Percentiles rank a stretch among this genome's conserved stretches.
Evolutionary conservation across 2,888 invertebrate species (phyloP).

Genomic region (Lasioglossum calceatum): DNA sequence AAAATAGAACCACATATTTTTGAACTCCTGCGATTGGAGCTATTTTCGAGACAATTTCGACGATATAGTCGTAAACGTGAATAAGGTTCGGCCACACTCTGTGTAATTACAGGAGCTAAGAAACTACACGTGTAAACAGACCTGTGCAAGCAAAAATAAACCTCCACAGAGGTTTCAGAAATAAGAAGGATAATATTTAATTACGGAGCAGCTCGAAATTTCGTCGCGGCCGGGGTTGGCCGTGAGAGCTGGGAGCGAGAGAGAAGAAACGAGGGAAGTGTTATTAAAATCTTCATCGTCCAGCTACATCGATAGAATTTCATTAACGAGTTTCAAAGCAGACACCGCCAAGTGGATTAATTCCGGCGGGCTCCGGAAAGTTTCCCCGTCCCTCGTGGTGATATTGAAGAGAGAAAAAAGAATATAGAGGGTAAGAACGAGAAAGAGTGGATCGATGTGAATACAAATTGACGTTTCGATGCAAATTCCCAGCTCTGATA

Average conservation of each 20-base stretch:
- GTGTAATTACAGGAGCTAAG: too few relatives aligned
- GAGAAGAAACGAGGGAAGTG: constrained; percentile 21
- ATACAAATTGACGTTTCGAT: constrained; percentile 61
- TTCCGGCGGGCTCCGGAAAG: constrained; percentile 47
- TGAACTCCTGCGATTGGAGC: too few relatives aligned
- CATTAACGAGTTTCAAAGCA: constrained; percentile 67
- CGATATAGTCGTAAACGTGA: too few relatives aligned
- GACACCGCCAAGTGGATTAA: constrained; percentile 59
- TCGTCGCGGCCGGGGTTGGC: neutral
- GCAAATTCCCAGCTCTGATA: constrained; percentile 47
- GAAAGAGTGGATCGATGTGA: constrained; percentile 25
- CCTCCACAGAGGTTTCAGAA: too few relatives aligned
- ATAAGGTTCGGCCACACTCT: too few relatives aligned
- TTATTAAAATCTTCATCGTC: constrained; percentile 61
- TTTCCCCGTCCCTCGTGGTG: constrained; percentile 28
- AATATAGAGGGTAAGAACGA: neutral
- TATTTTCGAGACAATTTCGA: too few relatives aligned
- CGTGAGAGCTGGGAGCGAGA: neutral
- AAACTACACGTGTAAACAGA: too few relatives aligned
- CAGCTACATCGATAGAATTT: constrained; percentile 65
- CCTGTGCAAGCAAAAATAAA: too few relatives aligned
- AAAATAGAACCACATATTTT: too few relatives aligned
- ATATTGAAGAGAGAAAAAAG: constrained; percentile 28
- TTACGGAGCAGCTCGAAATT: neutral
- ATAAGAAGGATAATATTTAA: neutral